Percentiles rank a stretch among this genome's conserved stretches.
Conservation (phyloP, 1,140 invertebrate genomes). For the Anastrepha ludens region DNA sequence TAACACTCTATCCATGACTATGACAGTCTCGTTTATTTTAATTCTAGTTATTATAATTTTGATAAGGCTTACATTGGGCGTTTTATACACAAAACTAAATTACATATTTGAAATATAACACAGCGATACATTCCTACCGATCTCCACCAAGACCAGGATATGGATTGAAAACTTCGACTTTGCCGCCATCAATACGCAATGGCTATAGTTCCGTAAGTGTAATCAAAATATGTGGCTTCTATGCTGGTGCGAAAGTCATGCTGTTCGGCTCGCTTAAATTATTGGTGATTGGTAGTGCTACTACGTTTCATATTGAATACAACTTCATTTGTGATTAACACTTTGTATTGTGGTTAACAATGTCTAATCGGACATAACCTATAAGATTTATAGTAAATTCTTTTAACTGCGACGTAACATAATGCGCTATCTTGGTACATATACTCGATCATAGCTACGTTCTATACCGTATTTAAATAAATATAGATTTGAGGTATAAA, state of each 20-base stretch:
- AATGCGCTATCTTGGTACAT: background rate
- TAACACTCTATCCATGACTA: too few species aligned
- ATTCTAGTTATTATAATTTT: too few species aligned
- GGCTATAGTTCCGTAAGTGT: constrained; percentile 75
- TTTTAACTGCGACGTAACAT: background rate
- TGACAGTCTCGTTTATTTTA: too few species aligned
- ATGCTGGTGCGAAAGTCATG: constrained; percentile 14
- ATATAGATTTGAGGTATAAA: background rate
- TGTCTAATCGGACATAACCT: background rate
- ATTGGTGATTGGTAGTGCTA: constrained; percentile 32
- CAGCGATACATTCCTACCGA: constrained; percentile 75
- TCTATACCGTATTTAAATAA: background rate
- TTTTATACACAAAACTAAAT: constrained; percentile 29
- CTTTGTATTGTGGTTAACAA: constrained; percentile 27
- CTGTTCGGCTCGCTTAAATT: constrained; percentile 29
- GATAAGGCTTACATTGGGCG: too few species aligned
- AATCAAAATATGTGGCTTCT: constrained; percentile 15
- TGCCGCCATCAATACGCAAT: constrained; percentile 79
- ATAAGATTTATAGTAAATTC: background rate
- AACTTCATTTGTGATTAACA: constrained; percentile 45
- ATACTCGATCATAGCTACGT: background rate
- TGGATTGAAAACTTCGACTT: constrained; percentile 84
- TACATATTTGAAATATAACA: constrained; percentile 30
- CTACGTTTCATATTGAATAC: constrained; percentile 26
- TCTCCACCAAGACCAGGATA: constrained; percentile 84